Evolutionary conservation across 2,797 vertebrate species (phyloP).

Genomic region (Sandelia bainsii): DNA sequence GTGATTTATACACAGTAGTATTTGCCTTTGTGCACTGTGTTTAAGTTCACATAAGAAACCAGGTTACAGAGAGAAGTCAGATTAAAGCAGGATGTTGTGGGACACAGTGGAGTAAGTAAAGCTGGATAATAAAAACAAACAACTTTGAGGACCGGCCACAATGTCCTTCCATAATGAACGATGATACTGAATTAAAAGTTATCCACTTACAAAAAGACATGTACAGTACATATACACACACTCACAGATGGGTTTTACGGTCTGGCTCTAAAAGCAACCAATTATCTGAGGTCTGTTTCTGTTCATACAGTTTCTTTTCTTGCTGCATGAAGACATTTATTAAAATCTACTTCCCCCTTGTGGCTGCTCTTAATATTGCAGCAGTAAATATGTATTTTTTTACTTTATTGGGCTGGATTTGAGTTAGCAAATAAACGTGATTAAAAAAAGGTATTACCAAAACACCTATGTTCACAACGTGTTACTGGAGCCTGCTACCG

Average conservation of each 20-base stretch:
- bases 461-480: no score
- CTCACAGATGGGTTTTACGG: no score
- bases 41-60: slow-evolving; percentile 20
- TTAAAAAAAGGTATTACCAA: no score
- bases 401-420: neutral
- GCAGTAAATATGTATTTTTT: neutral
- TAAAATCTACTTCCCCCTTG: slow-evolving; percentile 56
- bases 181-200: no score
- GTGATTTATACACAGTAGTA: neutral
- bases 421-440: no score
- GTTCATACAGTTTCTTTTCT: slow-evolving; percentile 47
- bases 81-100: slow-evolving; percentile 39
- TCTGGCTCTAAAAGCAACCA: slow-evolving; percentile 3
- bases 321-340: slow-evolving; percentile 34
- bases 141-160: no score
- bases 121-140: slow-evolving; percentile 28
- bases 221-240: no score
- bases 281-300: slow-evolving; percentile 35
- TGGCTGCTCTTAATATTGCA: slow-evolving; percentile 41
- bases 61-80: slow-evolving; percentile 27
- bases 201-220: no score
- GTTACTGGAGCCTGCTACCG: no score
- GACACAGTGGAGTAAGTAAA: slow-evolving; percentile 27
- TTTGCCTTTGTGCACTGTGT: slow-evolving; percentile 6
- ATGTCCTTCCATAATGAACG: no score